Conservation (phyloP, 2,888 invertebrate species). For the Erannis defoliaria region DNA sequence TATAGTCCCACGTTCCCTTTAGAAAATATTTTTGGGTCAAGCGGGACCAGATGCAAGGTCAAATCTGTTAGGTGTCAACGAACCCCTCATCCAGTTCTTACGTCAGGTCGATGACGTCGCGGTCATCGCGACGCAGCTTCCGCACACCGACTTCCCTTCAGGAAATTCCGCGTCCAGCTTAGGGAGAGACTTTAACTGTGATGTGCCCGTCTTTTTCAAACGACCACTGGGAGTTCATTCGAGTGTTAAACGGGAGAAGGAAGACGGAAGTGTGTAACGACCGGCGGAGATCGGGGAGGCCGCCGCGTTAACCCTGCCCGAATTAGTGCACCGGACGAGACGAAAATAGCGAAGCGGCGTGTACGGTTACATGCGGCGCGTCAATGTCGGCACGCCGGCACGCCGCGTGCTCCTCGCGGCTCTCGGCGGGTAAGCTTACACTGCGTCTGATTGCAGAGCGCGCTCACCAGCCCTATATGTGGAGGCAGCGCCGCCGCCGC, state of each 20-base stretch:
- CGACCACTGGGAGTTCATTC: slow-evolving; percentile 55
- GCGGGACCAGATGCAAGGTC: slow-evolving; percentile 79
- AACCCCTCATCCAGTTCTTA: slow-evolving; percentile 79
- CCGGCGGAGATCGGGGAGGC: slow-evolving; percentile 75
- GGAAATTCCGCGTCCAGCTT: slow-evolving; percentile 35
- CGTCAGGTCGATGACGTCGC: slow-evolving; percentile 83
- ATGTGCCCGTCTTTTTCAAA: slow-evolving; percentile 48
- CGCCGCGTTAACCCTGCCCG: slow-evolving; percentile 85
- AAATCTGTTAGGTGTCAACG: slow-evolving; percentile 80
- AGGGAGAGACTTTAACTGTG: slow-evolving; percentile 49
- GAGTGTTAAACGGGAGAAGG: slow-evolving; percentile 72
- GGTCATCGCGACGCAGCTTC: slow-evolving; percentile 64
- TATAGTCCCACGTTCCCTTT: slow-evolving; percentile 37
- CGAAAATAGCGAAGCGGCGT: slow-evolving; percentile 84
- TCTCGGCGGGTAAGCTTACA: slow-evolving; percentile 78
- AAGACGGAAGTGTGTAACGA: slow-evolving; percentile 81
- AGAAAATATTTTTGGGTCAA: slow-evolving; percentile 72
- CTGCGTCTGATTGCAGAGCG: slow-evolving; percentile 79
- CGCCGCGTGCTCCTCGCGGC: slow-evolving; percentile 66
- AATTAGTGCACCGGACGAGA: slow-evolving; percentile 85
- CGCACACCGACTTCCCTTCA: slow-evolving; percentile 38
- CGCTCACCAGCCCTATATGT: slow-evolving; percentile 83
- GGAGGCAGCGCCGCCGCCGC: slow-evolving; percentile 67
- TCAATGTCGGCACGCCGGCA: slow-evolving; percentile 78
- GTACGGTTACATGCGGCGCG: slow-evolving; percentile 84